Percentiles rank a stretch among this genome's conserved stretches.
Evolutionary conservation across 2,113 vertebrate species (phyloP).

Genomic region (Brienomyrus longianalis): DNA sequence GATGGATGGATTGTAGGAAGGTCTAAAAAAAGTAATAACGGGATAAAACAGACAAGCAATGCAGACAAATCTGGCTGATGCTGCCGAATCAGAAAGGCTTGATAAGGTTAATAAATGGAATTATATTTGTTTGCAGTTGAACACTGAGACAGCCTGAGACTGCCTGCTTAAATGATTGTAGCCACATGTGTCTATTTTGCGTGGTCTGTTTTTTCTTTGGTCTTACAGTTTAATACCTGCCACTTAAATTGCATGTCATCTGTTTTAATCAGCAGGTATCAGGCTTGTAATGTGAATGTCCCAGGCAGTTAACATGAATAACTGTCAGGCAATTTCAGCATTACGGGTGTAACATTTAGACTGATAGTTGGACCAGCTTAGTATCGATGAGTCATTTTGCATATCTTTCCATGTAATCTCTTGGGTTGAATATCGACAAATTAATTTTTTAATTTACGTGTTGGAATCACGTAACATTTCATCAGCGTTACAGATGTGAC

Average conservation of each 20-base stretch:
- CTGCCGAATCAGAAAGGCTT: neutral
- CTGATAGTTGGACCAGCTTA: neutral
- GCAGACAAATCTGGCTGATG: neutral
- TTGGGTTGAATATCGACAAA: neutral
- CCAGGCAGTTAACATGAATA: neutral
- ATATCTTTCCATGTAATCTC: neutral
- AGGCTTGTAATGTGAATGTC: neutral
- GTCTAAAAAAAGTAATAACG: neutral
- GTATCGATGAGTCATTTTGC: neutral
- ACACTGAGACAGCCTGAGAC: neutral
- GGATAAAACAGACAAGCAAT: neutral
- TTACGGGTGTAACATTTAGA: neutral
- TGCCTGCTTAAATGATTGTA: neutral
- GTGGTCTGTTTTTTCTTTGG: neutral
- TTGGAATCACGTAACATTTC: neutral
- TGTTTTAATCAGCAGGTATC: neutral
- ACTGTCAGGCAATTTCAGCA: neutral
- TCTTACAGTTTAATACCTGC: neutral
- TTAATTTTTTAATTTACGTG: neutral
- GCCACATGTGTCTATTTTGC: neutral
- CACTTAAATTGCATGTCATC: neutral
- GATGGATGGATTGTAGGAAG: too few relatives aligned
- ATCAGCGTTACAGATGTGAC: neutral
- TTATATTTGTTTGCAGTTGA: neutral
- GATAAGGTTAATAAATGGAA: neutral